A percentile compares a stretch with the other conserved stretches of the same genome.
Conservation (phyloP, 2,888 invertebrate genomes). For the Lomographa bimaculata region DNA sequence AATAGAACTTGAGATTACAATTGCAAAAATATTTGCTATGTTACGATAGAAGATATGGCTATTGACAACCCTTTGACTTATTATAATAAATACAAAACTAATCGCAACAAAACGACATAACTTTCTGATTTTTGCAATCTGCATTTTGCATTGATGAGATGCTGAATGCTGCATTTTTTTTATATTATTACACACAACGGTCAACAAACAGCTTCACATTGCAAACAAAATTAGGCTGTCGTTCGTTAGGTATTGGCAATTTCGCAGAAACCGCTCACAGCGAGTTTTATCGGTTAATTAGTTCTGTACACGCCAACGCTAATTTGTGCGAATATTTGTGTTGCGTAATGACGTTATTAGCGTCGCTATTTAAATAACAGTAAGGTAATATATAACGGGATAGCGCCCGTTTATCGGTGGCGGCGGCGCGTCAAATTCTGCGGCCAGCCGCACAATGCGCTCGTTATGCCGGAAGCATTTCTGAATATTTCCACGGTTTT, state of each 20-base stretch:
- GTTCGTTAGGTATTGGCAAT: conserved; percentile 12
- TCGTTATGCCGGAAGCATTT: conserved; percentile 10
- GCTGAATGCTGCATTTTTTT: too few relatives aligned
- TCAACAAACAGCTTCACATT: conserved; percentile 15
- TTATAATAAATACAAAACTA: too few relatives aligned
- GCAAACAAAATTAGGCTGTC: conserved; percentile 6
- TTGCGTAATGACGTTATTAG: conserved; percentile 24
- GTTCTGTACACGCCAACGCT: conserved; percentile 17
- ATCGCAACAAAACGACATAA: too few relatives aligned
- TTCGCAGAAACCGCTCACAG: background rate
- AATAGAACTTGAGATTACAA: too few relatives aligned
- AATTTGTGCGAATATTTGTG: conserved; percentile 26
- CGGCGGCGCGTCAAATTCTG: conserved; percentile 12
- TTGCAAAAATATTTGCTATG: too few relatives aligned
- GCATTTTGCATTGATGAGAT: too few relatives aligned
- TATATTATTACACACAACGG: too few relatives aligned
- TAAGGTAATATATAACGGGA: conserved; percentile 3
- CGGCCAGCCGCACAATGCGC: conserved; percentile 19
- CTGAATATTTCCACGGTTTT: too few relatives aligned
- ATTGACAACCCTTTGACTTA: too few relatives aligned
- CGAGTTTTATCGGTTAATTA: conserved; percentile 19
- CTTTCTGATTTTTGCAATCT: too few relatives aligned
- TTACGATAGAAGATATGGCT: too few relatives aligned
- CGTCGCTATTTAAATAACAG: conserved; percentile 23
- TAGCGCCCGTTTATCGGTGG: conserved; percentile 6